These are phyloP conservation scores for Micrasema longulum DNA, from an alignment of 1,140 invertebrate species.

Conservation along the genomic window DNA sequence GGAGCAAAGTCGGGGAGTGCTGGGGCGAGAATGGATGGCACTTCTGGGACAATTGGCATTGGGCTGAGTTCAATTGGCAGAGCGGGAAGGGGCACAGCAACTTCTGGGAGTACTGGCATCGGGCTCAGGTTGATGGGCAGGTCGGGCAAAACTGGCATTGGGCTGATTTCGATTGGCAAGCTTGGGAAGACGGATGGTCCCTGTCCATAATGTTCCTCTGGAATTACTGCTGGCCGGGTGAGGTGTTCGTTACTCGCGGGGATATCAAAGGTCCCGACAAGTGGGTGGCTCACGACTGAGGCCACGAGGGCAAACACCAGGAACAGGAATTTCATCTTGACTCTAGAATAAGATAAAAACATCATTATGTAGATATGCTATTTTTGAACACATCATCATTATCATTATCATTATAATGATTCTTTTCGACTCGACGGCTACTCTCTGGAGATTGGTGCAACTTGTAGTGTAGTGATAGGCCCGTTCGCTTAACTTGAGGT, in stretches of 20 bases:
- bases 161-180: not conserved
- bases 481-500: too few relatives aligned
- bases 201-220: not conserved
- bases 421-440: too few relatives aligned
- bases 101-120: not conserved
- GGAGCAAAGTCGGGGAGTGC: not conserved
- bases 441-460: too few relatives aligned
- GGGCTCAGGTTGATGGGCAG: conserved; percentile 7
- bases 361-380: too few relatives aligned
- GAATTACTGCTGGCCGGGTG: not conserved
- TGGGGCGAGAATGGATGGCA: not conserved
- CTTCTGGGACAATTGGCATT: not conserved
- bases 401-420: too few relatives aligned
- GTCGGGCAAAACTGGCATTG: not conserved
- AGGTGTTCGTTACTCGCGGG: not conserved
- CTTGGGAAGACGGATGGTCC: conserved; percentile 3
- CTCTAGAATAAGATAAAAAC: conserved; percentile 6
- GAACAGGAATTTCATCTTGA: conserved; percentile 31
- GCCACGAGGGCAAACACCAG: conserved; percentile 21
- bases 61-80: not conserved
- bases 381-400: too few relatives aligned
- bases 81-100: too few relatives aligned
- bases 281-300: not conserved
- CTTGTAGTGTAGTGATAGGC: too few relatives aligned
- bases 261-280: conserved; percentile 14